Evolutionary conservation across 1,140 invertebrate genomes (phyloP), one percentile per base, ranked within the genome.

Genomic region (Nasonia vitripennis): DNA sequence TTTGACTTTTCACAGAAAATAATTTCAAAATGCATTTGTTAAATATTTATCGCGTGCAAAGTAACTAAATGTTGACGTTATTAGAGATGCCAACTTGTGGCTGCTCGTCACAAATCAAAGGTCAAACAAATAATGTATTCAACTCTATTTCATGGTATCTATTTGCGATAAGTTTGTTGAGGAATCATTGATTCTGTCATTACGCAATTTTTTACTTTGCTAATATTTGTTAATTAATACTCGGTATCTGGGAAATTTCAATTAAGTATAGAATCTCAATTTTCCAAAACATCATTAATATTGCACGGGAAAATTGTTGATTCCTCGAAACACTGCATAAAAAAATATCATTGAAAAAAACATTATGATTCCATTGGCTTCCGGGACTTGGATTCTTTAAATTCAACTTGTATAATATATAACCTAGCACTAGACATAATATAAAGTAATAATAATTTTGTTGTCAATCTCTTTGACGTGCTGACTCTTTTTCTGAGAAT

Each of bases 61-160:
- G 55, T 80, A 31, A 67, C 12, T 62, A 84, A 9, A 23, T 14
- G 45, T 86, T 62, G 75, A 80, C 41, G 67, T 73, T 74, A 31
- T 62, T n/a, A 74, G 27, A 75, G 14, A 51, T 41, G 20, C 20
- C 34, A 78, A 27, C 70, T 73, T 73, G 23, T 23, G 1, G 17
- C 55, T 48, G 80, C 48, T 80, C 62, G 48, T 34, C 20, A 74
- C 75, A 62, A 85, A 83, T 79, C 83, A 84, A 62, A 79, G 83
- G 83, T 84, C 75, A 80, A 74, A 74, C 83, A 70, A 84, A 79
- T 81, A 83, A 85, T 81, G 62, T 79, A 83, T 81, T 85, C 37
- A 77, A 71, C 77, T 87, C 41, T 78, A 85, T 80, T 80, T 73
- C 27, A 48, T 51, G 67, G 68, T 84, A 84, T 79, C 77, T 78